These are phyloP conservation scores for Pterophyllum scalare DNA, from an alignment of 2,113 vertebrate species.

Conservation along the genomic window DNA sequence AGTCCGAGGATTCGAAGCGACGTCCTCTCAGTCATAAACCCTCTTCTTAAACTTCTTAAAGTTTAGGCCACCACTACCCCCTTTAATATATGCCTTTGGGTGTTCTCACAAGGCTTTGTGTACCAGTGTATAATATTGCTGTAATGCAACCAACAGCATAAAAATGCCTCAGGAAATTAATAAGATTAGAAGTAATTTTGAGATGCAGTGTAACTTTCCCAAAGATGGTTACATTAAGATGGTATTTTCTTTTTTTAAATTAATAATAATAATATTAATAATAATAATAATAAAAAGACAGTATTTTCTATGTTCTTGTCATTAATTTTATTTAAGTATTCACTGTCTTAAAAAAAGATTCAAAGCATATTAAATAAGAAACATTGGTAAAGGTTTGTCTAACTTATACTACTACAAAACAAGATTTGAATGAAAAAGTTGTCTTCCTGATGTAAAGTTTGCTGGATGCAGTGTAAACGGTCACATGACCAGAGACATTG, in stretches of 20 bases:
- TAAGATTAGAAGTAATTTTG: neutral
- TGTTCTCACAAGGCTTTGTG: neutral
- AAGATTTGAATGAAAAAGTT: rapidly evolving
- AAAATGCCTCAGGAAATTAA: neutral
- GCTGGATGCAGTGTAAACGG: neutral
- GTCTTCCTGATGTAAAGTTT: neutral
- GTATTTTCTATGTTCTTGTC: too few species aligned
- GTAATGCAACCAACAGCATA: neutral
- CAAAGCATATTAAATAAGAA: neutral
- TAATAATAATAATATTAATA: too few species aligned
- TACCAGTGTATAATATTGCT: neutral
- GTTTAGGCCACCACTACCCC: too few species aligned
- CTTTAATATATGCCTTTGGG: neutral
- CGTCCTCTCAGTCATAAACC: too few species aligned
- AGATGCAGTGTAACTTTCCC: neutral
- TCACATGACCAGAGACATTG: neutral
- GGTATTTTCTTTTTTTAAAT: too few species aligned
- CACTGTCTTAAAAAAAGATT: neutral
- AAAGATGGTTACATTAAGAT: neutral
- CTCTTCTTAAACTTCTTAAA: too few species aligned
- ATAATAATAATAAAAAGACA: too few species aligned
- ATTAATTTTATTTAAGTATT: neutral
- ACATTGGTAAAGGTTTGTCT: neutral
- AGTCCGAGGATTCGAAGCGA: too few species aligned
- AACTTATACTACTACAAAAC: neutral